Conservation (phyloP, 2,888 invertebrate species). For the Charanyca ferruginea region DNA sequence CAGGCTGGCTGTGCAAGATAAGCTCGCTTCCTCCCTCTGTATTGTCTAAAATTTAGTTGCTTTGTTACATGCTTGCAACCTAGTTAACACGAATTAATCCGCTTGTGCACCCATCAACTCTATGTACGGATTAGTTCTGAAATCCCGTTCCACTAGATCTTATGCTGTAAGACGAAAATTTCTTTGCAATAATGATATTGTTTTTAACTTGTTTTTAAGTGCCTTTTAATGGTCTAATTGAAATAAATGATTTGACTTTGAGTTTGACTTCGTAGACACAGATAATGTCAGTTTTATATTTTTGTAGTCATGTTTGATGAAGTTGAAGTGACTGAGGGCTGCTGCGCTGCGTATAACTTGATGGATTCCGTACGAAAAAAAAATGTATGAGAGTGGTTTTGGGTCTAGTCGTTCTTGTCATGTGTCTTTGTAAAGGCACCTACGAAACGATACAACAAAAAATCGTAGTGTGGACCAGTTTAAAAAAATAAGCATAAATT, state of each 20-base stretch:
- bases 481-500: slow-evolving; percentile 27
- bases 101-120: slow-evolving; percentile 49
- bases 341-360: too few species aligned
- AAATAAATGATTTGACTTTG: too few species aligned
- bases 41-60: slow-evolving; percentile 78
- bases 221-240: too few species aligned
- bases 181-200: not conserved
- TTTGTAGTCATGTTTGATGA: too few species aligned
- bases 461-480: not conserved
- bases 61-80: slow-evolving; percentile 71
- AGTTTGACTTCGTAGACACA: too few species aligned
- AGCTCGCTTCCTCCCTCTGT: slow-evolving; percentile 74
- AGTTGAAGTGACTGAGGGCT: too few species aligned
- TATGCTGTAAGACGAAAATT: slow-evolving; percentile 10
- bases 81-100: slow-evolving; percentile 64
- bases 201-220: too few species aligned
- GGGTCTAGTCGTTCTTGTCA: too few species aligned
- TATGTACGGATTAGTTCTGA: slow-evolving; percentile 44
- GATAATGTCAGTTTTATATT: not conserved
- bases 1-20: slow-evolving; percentile 78
- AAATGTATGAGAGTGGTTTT: too few species aligned
- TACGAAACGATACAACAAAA: not conserved
- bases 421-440: not conserved
- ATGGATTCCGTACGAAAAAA: too few species aligned
- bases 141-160: slow-evolving; percentile 31